Evolutionary conservation across 2,113 vertebrate genomes (phyloP), one percentile per base, ranked within the genome.

Genomic region (Galeopterus variegatus): DNA sequence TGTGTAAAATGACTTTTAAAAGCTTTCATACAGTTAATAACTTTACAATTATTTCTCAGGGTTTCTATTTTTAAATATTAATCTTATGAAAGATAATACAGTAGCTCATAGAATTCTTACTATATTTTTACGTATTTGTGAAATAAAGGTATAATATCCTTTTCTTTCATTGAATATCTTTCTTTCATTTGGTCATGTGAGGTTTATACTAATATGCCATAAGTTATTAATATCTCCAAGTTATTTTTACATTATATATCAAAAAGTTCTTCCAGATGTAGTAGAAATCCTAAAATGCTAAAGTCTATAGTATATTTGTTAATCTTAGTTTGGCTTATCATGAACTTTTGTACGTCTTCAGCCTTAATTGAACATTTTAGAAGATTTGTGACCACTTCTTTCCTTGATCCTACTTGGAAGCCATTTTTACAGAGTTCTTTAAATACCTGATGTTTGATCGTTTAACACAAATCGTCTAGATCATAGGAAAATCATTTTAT

Each of bases 41-140:
- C 45, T 96, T 90, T 84, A 18, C 31, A 91, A 10, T 88, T 87
- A 81, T 96, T 92, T 90, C 50, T 76, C 31, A 41, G 2, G 65
- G 45, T 48, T 72, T 90, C 13, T 33, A 83, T 82, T 96, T 97
- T 82, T 81, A 92, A 97, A 79, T 80, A 69, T 85, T 97, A 88
- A 88, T 92, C 6, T 69, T 88, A 41, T 80, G 54, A 92, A 86
- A 94, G 75, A 88, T 88, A 88, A 76, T 62, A 26, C 8, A 87
- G 41, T 75, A 33, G 9, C 26, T n/a, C n/a, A n/a, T n/a, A n/a
- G n/a, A n/a, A n/a, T n/a, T n/a, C n/a, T 82, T 41, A 73, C 23
- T 60, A 8, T 85, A 64, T 75, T 93, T 96, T 92, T 82, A 85
- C 15, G 10, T 67, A 69, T 62, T 90, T 58, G 6, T 75, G n/a